Evolutionary conservation across 2,888 invertebrate genomes (phyloP), one percentile per base, ranked within the genome.

Genomic region (Amblyjoppa proteus): DNA sequence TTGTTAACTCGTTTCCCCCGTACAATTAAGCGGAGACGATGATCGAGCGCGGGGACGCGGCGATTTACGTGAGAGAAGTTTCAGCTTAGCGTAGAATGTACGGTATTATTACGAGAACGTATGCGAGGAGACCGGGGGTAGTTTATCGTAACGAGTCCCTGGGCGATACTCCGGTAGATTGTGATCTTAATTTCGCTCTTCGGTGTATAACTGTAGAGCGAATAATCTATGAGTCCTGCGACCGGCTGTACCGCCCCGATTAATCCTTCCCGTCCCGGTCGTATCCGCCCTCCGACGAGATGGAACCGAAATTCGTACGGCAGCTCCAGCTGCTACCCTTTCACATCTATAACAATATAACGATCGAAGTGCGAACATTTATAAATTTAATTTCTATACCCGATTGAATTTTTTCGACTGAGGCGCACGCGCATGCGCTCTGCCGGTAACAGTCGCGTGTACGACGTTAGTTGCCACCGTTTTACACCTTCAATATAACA

Each of bases 61-160:
- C 64, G 64, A 64, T 64, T 64, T 64, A 16, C 16, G 16, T 31
- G 64, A 34, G 64, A 64, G 64, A 64, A 64, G 64, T 64, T 64
- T 64, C 3, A 34, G 31, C 64, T 34, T 6, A 34, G 31, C 34
- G 64, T 34, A 64, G 28, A 64, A 64, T 64, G 64, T 64, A 64
- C 64, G 34, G 31, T 64, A 64, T 64, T 64, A 64, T 31, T 64
- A 64, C 64, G 28, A 25, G 16, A 64, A 64, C 31, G 34, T 64
- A 64, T 64, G 64, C 64, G 64, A 49, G 31, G 64, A 64, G 64
- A 66, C 38, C 41, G 56, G 41, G 68, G 41, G 68, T 68, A 20
- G 68, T 68, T 68, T 68, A 68, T 68, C 68, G 68, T 68, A 68
- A 68, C 68, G 68, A 68, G 20, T 68, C 68, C 68, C 68, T 25